phyloP scores from a whole-genome alignment of 2,888 invertebrate genomes.

The Branchipolynoe longqiensis region DNA sequence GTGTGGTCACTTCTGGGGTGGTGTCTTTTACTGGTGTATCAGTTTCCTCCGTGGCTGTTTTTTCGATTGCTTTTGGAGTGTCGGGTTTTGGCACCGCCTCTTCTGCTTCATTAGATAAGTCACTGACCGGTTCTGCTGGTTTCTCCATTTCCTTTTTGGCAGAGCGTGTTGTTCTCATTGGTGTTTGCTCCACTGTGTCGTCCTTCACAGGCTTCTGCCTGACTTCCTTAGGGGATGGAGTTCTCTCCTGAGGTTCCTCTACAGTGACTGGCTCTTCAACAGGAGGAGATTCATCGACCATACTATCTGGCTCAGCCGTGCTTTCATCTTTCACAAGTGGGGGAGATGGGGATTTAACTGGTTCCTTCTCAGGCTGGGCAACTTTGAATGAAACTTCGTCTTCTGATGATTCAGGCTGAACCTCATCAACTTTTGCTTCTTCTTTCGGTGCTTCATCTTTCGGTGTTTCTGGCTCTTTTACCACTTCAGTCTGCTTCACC shows the following conservation, averaged over 20 bases:
- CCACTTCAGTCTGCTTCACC: not conserved
- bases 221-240: too few relatives aligned
- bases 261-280: not conserved
- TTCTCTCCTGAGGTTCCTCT: too few relatives aligned
- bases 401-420: not conserved
- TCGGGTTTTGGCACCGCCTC: not conserved
- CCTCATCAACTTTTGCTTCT: not conserved
- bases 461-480: not conserved
- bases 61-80: not conserved
- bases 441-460: not conserved
- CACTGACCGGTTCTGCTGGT: too few relatives aligned
- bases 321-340: not conserved
- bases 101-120: not conserved
- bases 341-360: not conserved
- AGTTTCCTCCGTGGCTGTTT: not conserved
- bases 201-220: not conserved
- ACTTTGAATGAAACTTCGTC: too few relatives aligned
- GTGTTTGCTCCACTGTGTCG: not conserved
- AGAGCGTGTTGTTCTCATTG: not conserved
- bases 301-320: not conserved
- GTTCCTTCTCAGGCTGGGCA: too few relatives aligned
- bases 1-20: not conserved
- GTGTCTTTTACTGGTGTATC: not conserved
- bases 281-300: not conserved
- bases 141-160: not conserved